A percentile compares a stretch with the other conserved stretches of the same genome.
phyloP scores from a whole-genome alignment of 2,797 vertebrate species.

The Argentina silus region DNA sequence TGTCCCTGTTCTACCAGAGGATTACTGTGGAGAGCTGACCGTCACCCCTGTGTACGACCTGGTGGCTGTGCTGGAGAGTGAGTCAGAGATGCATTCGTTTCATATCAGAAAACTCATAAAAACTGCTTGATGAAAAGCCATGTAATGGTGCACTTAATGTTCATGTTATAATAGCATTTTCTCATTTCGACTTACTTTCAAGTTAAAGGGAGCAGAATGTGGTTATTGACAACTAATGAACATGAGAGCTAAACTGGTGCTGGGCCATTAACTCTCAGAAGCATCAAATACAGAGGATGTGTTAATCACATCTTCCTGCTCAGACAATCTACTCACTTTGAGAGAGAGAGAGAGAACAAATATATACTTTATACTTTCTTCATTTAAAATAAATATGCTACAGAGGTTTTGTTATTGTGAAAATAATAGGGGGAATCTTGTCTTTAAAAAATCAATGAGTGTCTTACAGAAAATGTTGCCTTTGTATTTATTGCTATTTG shows the following conservation, averaged over 20 bases:
- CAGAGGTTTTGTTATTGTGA: too few species aligned
- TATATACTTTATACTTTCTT: too few species aligned
- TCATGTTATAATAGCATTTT: neutral
- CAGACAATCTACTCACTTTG: too few species aligned
- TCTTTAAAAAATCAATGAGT: too few species aligned
- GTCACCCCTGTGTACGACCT: slow-evolving; percentile 84
- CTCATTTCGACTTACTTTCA: slow-evolving; percentile 1
- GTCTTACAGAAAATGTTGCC: too few species aligned
- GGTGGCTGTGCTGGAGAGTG: slow-evolving; percentile 83
- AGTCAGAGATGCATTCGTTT: slow-evolving; percentile 57
- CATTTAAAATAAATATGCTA: too few species aligned
- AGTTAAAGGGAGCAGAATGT: neutral
- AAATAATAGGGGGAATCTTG: too few species aligned
- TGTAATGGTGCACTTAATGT: neutral
- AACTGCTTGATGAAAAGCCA: neutral
- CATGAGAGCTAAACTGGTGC: slow-evolving; percentile 18
- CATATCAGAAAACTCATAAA: neutral
- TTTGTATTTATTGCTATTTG: too few species aligned
- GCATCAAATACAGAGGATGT: slow-evolving; percentile 12
- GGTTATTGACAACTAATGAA: slow-evolving; percentile 7
- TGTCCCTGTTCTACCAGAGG: slow-evolving; percentile 66
- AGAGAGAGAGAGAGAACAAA: too few species aligned
- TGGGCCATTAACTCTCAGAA: slow-evolving; percentile 11
- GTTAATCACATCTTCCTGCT: slow-evolving; percentile 15
- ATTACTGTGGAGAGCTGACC: slow-evolving; percentile 70